Conservation (phyloP, 2,113 vertebrate genomes). For the Cromileptes altivelis region DNA sequence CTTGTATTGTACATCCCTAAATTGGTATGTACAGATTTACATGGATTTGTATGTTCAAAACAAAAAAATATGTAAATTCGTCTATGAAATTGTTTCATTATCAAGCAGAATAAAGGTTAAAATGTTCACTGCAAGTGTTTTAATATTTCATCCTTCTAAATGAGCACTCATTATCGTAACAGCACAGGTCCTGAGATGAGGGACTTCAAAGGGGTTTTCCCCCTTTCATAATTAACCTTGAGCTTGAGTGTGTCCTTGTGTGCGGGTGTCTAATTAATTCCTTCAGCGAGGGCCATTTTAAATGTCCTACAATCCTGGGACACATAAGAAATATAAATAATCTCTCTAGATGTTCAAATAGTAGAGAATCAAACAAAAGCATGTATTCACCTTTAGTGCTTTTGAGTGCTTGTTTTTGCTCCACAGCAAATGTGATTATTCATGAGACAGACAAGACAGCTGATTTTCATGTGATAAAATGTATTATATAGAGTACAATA, state of each 20-base stretch:
- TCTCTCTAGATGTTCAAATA: neutral
- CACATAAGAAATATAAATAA: neutral
- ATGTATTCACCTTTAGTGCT: neutral
- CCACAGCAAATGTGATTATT: neutral
- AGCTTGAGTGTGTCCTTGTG: neutral
- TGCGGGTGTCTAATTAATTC: neutral
- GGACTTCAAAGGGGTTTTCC: neutral
- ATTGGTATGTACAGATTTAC: neutral
- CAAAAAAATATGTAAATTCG: neutral
- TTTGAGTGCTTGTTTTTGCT: neutral
- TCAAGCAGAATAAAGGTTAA: constrained; percentile 15
- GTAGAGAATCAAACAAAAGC: neutral
- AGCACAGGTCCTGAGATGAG: neutral
- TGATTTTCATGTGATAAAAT: neutral
- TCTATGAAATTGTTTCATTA: neutral
- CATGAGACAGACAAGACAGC: neutral
- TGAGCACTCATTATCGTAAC: neutral
- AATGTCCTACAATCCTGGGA: neutral
- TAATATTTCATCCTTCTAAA: constrained; percentile 7
- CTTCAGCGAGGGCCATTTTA: neutral
- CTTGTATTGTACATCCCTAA: constrained; percentile 4
- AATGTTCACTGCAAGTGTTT: neutral
- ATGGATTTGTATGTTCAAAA: neutral
- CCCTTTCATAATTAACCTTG: constrained; percentile 11
- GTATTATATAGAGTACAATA: neutral